Base-by-base conservation (phyloP, 2,113 vertebrate species). In the Pluvianellus socialis region DNA sequence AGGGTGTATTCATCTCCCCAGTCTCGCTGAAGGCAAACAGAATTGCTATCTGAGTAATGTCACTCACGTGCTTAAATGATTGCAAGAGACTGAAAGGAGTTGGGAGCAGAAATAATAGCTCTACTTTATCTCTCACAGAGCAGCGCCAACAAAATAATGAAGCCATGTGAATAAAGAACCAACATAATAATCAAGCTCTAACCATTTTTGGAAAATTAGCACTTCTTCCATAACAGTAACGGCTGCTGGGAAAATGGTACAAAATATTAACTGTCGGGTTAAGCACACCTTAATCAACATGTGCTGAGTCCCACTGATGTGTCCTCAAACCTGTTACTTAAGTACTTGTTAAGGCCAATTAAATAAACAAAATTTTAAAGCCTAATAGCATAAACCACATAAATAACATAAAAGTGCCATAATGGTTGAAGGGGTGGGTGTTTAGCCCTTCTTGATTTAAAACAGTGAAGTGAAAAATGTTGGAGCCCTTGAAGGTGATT, bases 371-470 rank as follows among this genome's bases (percentile, higher is more conserved):
- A 94, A 97, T 90, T 97, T 96, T 96, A 90, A 96, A 96, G 94
- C 74, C 67, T 92, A 96, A 95, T 88, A 91, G 91, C 96, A 82
- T 92, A 97, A 97, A 74, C 76, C 92, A 93, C 95, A 35, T 88
- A 95, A 95, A 91, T 85, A 93, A 88, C 96, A 96, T 88, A 92
- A 97, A 97, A 91, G 93, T 91, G 80, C 94, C 86, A n/a, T 95
- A 97, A 92, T 93, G 82, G 92, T 77, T 87, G 97, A 96, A 96
- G 96, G 91, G 96, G 93, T 97, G 97, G 95, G 91, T 88, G 82
- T 94, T 97, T 97, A 95, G 92, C 91, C 95, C 91, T 93, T 96
- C 97, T 97, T 97, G 98, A 96, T 98, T 98, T 98, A 97, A 97
- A 97, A 97, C 93, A 93, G 91, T 91, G 86, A 94, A 96, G 94